Evolutionary conservation across 2,113 vertebrate species (phyloP), one percentile per base, ranked within the genome.

Genomic region (Steatornis caripensis): DNA sequence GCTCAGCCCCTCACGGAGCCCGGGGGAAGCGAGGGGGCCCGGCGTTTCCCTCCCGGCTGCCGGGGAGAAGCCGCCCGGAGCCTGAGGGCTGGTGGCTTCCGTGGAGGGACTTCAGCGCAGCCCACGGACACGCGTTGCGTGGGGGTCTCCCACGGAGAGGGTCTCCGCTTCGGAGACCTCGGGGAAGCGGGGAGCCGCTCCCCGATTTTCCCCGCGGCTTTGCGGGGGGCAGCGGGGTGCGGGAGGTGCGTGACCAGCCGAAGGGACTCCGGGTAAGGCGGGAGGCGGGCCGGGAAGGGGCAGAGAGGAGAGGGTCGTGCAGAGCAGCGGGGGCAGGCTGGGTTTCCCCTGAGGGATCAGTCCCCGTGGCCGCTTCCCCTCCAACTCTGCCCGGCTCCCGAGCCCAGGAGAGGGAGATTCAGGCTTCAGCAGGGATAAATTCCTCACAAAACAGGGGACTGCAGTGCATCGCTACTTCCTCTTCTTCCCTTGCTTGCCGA

Each of bases 71-170:
- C 1, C 12, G 5, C 30, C 20, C 8, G 24, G 22, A n/a, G 32
- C 13, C 19, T 3, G 32, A n/a, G n/a, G n/a, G 37, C 13, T 7
- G 15, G 17, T 11, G 43, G 3, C 32, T 29, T 6, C 34, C 36
- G 37, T 3, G 58, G 10, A 9, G 46, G 22, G 34, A 4, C 15
- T 45, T 26, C 43, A 1, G 41, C 2, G 41, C 51, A 4, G 6
- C 29, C 32, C 61, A 11, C 74, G 7, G 69, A 19, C 46, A 30
- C 1, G 9, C 24, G 2, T 27, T 43, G 32, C 10, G 7, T 6
- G 57, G 26, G 36, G 18, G 0, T 3, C 26, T 9, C 8, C 16
- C 18, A 3, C 3, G 15, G 21, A 30, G 37, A 2, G 2, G 12
- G 2, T 3, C 48, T 48, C 15, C 18, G 5, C 36, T 61, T 39